Percentiles rank a stretch among this genome's conserved stretches.
These are phyloP conservation scores for Lithobates sylvaticus DNA, from an alignment of 2,797 vertebrate species.

Conservation along the genomic window DNA sequence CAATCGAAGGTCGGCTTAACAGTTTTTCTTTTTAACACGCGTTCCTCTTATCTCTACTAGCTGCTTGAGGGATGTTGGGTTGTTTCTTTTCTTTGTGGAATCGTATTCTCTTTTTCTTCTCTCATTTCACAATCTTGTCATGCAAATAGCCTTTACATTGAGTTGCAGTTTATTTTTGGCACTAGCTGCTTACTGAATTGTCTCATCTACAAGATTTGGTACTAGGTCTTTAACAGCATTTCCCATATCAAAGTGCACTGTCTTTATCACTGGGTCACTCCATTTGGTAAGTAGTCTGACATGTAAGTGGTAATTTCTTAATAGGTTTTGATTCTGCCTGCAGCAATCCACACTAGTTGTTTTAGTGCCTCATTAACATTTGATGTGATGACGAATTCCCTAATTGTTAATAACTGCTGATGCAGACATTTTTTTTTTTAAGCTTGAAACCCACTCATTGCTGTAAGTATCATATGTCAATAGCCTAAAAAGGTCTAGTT, in stretches of 20 bases:
- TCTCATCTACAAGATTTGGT: conserved; percentile 28
- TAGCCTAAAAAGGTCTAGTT: conserved; percentile 54
- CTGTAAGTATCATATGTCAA: conserved; percentile 60
- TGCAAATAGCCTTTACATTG: conserved; percentile 8
- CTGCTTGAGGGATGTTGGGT: neutral
- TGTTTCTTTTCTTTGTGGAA: neutral
- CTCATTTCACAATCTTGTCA: neutral
- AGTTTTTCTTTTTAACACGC: neutral
- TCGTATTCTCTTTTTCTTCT: neutral
- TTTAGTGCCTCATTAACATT: conserved; percentile 64
- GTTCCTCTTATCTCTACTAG: neutral
- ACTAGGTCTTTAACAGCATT: conserved; percentile 47
- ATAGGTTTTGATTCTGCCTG: conserved; percentile 60
- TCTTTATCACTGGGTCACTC: conserved; percentile 58
- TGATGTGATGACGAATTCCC: conserved; percentile 63
- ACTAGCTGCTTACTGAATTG: conserved; percentile 34
- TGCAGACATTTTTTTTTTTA: conserved; percentile 56
- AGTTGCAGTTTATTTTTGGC: conserved; percentile 47
- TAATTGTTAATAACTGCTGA: conserved; percentile 64
- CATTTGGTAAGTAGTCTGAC: conserved; percentile 61
- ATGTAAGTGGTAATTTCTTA: conserved; percentile 61
- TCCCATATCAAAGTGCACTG: conserved; percentile 46
- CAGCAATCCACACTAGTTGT: conserved; percentile 62
- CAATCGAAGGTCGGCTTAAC: neutral
- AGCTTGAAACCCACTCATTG: conserved; percentile 53